These are phyloP conservation scores for Uromys caudimaculatus DNA, from an alignment of 2,797 vertebrate genomes.

Conservation along the genomic window DNA sequence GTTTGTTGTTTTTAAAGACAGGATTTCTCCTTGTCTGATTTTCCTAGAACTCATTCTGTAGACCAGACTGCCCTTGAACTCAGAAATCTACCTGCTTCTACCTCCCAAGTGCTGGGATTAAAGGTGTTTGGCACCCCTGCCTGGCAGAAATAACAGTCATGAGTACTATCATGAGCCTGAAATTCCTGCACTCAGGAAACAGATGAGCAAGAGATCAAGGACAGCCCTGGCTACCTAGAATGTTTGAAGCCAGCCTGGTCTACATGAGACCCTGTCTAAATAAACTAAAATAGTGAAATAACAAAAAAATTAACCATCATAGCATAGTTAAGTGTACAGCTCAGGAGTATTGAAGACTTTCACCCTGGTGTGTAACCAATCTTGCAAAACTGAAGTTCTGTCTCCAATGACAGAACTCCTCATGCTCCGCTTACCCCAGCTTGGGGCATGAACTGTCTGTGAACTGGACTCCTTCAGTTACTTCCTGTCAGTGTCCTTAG, in stretches of 20 bases:
- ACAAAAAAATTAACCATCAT: no score
- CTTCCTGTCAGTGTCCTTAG: not conserved
- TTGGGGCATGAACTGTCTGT: not conserved
- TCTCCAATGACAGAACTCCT: fast-evolving
- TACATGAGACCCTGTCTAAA: not conserved
- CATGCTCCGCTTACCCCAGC: fast-evolving
- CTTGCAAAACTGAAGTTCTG: not conserved
- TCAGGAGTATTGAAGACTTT: not conserved
- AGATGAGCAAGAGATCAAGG: not conserved
- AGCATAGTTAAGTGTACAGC: not conserved
- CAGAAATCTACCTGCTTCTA: not conserved
- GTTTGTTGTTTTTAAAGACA: not conserved
- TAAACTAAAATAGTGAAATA: not conserved
- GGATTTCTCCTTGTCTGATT: not conserved
- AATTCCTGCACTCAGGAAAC: not conserved
- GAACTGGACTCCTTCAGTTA: not conserved
- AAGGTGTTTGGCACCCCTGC: not conserved
- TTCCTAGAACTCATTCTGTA: not conserved
- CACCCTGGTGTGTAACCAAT: fast-evolving
- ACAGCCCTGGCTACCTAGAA: not conserved
- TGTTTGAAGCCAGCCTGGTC: not conserved
- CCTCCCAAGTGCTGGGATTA: not conserved
- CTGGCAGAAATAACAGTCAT: not conserved
- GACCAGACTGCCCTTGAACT: not conserved
- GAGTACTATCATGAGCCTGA: not conserved